Evolutionary conservation across 1,140 invertebrate genomes (phyloP).

Genomic region (Babylonia areolata): DNA sequence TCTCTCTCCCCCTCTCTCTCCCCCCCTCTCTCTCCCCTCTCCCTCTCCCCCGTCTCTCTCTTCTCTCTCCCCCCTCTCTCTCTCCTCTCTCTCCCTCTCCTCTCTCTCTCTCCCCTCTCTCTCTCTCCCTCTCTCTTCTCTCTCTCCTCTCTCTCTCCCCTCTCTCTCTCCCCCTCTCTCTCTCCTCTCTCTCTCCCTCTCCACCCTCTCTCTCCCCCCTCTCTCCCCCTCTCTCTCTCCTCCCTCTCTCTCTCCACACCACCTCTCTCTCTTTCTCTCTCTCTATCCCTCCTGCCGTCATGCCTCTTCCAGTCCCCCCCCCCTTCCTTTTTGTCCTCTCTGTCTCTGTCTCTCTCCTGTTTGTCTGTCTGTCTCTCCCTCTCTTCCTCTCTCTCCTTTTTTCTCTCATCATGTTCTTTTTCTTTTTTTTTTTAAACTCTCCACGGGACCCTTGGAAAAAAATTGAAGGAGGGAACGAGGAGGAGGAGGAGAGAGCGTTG

Average conservation of each 20-base stretch:
- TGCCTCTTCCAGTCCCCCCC: not conserved
- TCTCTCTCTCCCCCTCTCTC: not conserved
- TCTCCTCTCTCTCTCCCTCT: not conserved
- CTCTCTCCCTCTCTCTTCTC: not conserved
- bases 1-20: not conserved
- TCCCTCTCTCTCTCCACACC: too few relatives aligned
- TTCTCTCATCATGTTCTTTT: not conserved
- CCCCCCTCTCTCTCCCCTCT: too few relatives aligned
- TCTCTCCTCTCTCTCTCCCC: not conserved
- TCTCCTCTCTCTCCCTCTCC: not conserved
- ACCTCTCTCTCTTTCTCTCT: not conserved
- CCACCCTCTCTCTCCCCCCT: not conserved
- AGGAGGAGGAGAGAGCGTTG: not conserved
- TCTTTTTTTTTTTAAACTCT: not conserved
- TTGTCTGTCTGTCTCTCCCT: not conserved
- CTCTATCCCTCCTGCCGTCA: not conserved
- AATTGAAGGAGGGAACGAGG: not conserved
- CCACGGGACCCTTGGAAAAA: not conserved
- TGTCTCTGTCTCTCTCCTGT: not conserved
- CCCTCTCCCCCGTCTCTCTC: too few relatives aligned
- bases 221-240: not conserved
- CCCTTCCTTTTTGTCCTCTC: not conserved
- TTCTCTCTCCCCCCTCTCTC: conserved; percentile 17
- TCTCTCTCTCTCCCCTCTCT: not conserved
- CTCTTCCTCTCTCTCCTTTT: not conserved